Evolutionary conservation across 2,113 vertebrate species (phyloP).

Genomic region (Oncorhynchus tshawytscha): DNA sequence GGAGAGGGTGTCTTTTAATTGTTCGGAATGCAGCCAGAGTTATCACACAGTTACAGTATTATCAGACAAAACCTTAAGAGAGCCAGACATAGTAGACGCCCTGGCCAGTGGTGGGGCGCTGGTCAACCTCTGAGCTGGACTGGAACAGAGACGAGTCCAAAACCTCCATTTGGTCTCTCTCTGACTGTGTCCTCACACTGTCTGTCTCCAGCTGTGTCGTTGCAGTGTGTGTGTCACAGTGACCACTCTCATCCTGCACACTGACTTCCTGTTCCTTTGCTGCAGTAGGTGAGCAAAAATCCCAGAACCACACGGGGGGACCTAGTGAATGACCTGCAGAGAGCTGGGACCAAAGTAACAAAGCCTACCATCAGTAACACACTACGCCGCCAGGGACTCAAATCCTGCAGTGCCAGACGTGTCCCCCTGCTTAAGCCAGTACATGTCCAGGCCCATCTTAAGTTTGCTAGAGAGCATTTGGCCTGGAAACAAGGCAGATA

Average conservation of each 20-base stretch:
- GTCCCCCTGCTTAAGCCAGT: no score
- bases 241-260: neutral
- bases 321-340: no score
- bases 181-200: neutral
- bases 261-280: slow-evolving; percentile 6
- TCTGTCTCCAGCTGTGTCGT: slow-evolving; percentile 14
- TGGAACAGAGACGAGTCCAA: neutral
- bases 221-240: slow-evolving; percentile 5
- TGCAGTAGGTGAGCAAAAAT: neutral
- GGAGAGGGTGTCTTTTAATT: no score
- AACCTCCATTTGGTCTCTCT: slow-evolving; percentile 4
- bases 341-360: no score
- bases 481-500: neutral
- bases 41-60: neutral
- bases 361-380: no score
- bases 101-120: slow-evolving; percentile 12
- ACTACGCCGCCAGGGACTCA: no score
- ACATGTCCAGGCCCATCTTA: no score
- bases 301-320: no score
- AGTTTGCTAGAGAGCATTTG: no score
- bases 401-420: no score
- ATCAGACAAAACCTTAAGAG: neutral
- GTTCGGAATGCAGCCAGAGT: neutral
- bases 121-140: neutral
- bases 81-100: neutral